Evolutionary conservation across 1,140 invertebrate genomes (phyloP), one percentile per base, ranked within the genome.

Genomic region (Aphelenchoides besseyi): DNA sequence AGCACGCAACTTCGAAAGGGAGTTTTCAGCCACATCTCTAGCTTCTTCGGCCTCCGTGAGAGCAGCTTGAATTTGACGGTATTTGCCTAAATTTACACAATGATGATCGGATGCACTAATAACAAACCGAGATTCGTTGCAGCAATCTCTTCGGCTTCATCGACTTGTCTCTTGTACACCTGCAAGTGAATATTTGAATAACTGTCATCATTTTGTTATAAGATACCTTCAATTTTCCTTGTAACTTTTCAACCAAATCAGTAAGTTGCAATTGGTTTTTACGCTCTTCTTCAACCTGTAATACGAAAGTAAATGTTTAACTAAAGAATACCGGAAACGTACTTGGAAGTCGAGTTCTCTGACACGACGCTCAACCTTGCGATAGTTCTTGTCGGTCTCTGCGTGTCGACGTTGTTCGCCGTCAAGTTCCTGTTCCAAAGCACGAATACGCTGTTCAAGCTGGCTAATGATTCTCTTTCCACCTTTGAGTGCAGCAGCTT

Each of bases 141-240:
- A n/a, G n/a, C n/a, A n/a, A n/a, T n/a, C n/a, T n/a, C n/a, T n/a
- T n/a, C n/a, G n/a, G n/a, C n/a, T n/a, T n/a, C n/a, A n/a, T n/a
- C n/a, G n/a, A n/a, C n/a, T n/a, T n/a, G n/a, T n/a, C n/a, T n/a
- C n/a, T n/a, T n/a, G n/a, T n/a, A n/a, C n/a, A n/a, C n/a, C n/a
- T n/a, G n/a, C n/a, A n/a, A n/a, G n/a, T n/a, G n/a, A n/a, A n/a
- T n/a, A n/a, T n/a, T n/a, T n/a, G n/a, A n/a, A n/a, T n/a, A n/a
- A n/a, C n/a, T n/a, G n/a, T n/a, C n/a, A n/a, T 86, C 97, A 97
- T 95, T 89, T 98, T 95, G 88, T 94, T 91, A 91, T 97, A 98
- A 91, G 96, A 97, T 76, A 93, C 95, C 90, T 97, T 97, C 89
- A 98, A 95, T 90, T 98, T 98, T 87, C 94, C 91, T 89, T 98